phyloP scores from a whole-genome alignment of 1,140 invertebrate species.

The Triops cancriformis region DNA sequence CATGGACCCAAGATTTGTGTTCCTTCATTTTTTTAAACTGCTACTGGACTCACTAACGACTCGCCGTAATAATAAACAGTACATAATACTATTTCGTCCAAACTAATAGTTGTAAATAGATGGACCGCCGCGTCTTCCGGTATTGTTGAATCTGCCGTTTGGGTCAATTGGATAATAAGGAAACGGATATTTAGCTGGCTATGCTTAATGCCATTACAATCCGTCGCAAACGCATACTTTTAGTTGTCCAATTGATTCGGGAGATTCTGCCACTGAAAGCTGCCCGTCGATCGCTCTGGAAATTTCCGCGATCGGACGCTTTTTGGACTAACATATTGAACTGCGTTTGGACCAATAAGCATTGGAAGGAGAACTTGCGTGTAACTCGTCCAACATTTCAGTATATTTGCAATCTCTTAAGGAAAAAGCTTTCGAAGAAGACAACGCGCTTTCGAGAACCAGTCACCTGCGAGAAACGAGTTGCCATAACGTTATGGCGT shows the following conservation, averaged over 20 bases:
- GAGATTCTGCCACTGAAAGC: background rate
- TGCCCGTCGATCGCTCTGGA: background rate
- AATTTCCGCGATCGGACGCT: too few species aligned
- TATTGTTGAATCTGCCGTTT: background rate
- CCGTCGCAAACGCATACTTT: background rate
- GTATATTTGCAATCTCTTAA: too few species aligned
- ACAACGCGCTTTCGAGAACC: too few species aligned
- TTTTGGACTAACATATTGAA: too few species aligned
- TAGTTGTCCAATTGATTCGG: background rate
- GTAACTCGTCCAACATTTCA: too few species aligned
- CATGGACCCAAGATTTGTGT: background rate
- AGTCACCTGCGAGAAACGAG: too few species aligned
- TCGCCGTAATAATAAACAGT: background rate
- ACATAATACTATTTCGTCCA: background rate
- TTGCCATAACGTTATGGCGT: too few species aligned
- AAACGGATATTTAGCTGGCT: background rate
- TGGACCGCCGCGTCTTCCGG: background rate
- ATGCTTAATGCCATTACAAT: background rate
- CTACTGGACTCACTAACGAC: background rate
- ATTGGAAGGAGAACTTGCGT: too few species aligned
- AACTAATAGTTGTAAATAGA: background rate
- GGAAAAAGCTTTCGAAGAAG: background rate
- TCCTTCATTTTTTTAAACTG: background rate
- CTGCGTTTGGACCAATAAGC: too few species aligned
- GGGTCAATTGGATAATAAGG: background rate